phyloP scores from a whole-genome alignment of 2,888 invertebrate species.

The Protodeltote pygarga region DNA sequence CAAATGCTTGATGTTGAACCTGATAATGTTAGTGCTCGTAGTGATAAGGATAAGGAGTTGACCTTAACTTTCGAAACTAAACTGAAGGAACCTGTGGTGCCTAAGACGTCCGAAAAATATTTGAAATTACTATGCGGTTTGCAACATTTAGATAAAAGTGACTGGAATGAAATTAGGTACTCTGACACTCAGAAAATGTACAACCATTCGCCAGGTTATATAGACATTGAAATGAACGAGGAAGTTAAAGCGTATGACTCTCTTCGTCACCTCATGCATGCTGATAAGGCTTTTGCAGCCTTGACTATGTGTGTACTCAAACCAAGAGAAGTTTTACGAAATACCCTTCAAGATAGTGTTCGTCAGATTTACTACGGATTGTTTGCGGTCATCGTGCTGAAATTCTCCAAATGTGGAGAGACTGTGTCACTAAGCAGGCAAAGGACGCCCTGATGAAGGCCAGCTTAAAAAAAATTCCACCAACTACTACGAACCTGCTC shows the following conservation, averaged over 20 bases:
- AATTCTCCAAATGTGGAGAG: conserved; percentile 4
- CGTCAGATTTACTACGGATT: conserved; percentile 4
- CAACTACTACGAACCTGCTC: not conserved
- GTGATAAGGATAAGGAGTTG: not conserved
- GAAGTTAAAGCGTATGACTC: conserved; percentile 1
- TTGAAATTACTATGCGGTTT: not conserved
- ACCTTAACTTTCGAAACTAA: not conserved
- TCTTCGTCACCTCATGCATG: not conserved
- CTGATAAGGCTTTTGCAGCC: not conserved
- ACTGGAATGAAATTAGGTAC: conserved; percentile 6
- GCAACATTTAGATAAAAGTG: not conserved
- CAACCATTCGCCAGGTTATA: not conserved
- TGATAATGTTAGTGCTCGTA: not conserved
- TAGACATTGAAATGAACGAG: conserved; percentile 2
- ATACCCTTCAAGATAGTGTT: not conserved
- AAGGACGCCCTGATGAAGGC: not conserved
- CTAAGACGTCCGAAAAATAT: not conserved
- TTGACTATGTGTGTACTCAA: not conserved
- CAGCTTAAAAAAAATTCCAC: not conserved
- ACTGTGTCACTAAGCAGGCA: not conserved
- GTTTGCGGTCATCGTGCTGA: conserved; percentile 12
- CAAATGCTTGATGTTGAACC: not conserved
- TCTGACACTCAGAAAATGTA: not conserved
- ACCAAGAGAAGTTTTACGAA: not conserved
- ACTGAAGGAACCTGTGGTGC: not conserved